These are phyloP conservation scores for Eledona agricola DNA, from an alignment of 2,888 invertebrate genomes.

Conservation along the genomic window DNA sequence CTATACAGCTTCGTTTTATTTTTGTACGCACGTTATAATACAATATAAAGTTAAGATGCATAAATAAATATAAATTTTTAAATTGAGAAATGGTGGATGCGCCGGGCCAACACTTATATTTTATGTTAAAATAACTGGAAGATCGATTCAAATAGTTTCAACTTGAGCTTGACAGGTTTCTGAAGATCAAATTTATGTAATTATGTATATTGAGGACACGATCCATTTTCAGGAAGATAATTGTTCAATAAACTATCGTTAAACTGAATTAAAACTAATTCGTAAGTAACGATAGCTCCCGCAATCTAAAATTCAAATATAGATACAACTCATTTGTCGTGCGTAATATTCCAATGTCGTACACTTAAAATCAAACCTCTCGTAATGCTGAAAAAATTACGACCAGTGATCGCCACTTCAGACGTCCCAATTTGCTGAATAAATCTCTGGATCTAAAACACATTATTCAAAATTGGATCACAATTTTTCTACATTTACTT, in stretches of 20 bases:
- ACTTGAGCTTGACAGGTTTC: too few relatives aligned
- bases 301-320: slow-evolving; percentile 20
- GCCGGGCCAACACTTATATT: too few relatives aligned
- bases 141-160: too few relatives aligned
- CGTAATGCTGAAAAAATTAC: slow-evolving; percentile 31
- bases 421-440: slow-evolving; percentile 24
- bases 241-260: slow-evolving; percentile 19
- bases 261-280: slow-evolving; percentile 32
- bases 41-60: too few relatives aligned
- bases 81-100: too few relatives aligned
- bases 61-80: too few relatives aligned
- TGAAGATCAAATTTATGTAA: slow-evolving; percentile 1
- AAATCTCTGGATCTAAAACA: slow-evolving; percentile 31
- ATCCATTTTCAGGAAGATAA: slow-evolving; percentile 1
- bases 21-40: too few relatives aligned
- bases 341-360: slow-evolving; percentile 3
- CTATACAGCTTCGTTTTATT: too few relatives aligned
- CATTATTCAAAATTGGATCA: neutral
- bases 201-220: slow-evolving; percentile 14
- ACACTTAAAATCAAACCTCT: slow-evolving; percentile 31
- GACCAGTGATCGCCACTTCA: slow-evolving; percentile 31
- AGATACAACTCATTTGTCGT: neutral
- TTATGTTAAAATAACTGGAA: too few relatives aligned
- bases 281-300: slow-evolving; percentile 28
- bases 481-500: slow-evolving; percentile 60